phyloP scores from a whole-genome alignment of 2,113 vertebrate genomes.

The Jacana jacana region DNA sequence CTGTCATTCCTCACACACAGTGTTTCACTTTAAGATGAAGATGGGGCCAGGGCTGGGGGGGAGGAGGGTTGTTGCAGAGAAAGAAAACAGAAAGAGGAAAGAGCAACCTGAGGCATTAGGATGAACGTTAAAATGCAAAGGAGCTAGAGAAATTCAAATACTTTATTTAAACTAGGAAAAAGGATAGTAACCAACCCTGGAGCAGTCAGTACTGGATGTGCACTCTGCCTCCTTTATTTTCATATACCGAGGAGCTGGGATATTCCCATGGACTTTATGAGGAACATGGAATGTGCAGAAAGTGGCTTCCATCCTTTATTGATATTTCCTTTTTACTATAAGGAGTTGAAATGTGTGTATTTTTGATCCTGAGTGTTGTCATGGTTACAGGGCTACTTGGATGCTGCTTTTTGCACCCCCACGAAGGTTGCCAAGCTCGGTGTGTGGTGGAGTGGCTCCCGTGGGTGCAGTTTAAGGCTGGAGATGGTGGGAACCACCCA shows the following conservation, averaged over 20 bases:
- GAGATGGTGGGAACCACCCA: background rate
- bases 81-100: background rate
- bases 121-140: constrained; percentile 18
- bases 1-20: constrained; percentile 37
- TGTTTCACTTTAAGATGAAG: constrained; percentile 40
- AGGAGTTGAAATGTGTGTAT: constrained; percentile 18
- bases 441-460: accelerated
- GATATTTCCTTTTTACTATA: constrained; percentile 38
- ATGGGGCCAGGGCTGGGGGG: too few species aligned
- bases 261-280: constrained; percentile 2
- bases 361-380: constrained; percentile 40
- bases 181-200: background rate
- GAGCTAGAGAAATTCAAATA: background rate
- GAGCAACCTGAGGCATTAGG: constrained; percentile 21
- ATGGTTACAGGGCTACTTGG: constrained; percentile 38
- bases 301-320: constrained; percentile 11
- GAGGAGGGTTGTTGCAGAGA: background rate
- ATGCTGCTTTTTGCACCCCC: constrained; percentile 22
- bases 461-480: background rate
- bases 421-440: background rate
- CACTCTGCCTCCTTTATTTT: background rate
- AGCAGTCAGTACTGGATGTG: background rate
- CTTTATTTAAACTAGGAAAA: background rate
- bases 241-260: background rate
- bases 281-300: background rate